Percentiles rank a stretch among this genome's conserved stretches.
These are phyloP conservation scores for Theretra japonica DNA, from an alignment of 2,888 invertebrate species.

Conservation along the genomic window DNA sequence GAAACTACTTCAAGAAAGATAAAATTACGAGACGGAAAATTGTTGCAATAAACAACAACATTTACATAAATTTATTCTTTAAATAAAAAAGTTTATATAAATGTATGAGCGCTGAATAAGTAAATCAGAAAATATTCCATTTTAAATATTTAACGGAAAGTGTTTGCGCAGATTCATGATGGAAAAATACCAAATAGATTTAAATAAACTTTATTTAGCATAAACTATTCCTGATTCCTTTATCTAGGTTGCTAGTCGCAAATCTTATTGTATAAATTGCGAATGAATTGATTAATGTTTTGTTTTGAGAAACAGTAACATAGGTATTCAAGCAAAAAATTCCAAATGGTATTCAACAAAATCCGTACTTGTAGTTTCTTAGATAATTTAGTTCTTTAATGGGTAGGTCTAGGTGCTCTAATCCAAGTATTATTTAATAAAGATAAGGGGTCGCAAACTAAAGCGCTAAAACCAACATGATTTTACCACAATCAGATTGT, in stretches of 20 bases:
- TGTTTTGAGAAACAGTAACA: neutral
- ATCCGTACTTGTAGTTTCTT: neutral
- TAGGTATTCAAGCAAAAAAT: neutral
- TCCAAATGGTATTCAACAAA: neutral
- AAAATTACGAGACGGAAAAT: neutral
- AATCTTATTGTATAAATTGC: neutral
- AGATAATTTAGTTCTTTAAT: neutral
- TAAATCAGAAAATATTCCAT: neutral
- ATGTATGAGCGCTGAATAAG: neutral
- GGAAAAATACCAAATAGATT: conserved; percentile 8
- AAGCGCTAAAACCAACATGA: no score
- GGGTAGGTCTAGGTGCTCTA: no score
- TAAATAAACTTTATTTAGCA: neutral
- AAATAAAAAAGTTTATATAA: neutral
- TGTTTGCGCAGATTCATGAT: conserved; percentile 1
- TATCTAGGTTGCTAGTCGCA: neutral
- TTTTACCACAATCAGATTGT: no score
- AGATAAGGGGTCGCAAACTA: no score
- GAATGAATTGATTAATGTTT: neutral
- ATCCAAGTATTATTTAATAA: no score
- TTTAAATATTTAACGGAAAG: neutral
- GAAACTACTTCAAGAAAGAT: neutral
- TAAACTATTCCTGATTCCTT: neutral
- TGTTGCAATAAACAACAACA: neutral
- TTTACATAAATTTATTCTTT: neutral